Conservation (phyloP, 1,140 invertebrate genomes). For the Leptinotarsa lineolata region DNA sequence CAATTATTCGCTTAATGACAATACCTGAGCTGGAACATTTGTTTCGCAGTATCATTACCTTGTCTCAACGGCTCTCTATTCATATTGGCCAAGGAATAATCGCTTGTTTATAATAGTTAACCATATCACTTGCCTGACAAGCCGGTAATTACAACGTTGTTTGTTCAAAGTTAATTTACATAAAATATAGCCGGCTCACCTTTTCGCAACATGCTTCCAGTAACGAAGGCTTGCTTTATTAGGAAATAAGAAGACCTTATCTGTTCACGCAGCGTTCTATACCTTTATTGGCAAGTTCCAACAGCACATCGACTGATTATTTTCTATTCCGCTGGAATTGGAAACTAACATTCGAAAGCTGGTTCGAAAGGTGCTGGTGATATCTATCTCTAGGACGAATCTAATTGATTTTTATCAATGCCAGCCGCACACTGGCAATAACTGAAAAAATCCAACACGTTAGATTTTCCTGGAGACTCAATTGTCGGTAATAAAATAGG, state of each 20-base stretch:
- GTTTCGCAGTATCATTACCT: too few species aligned
- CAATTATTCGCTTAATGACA: background rate
- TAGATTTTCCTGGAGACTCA: too few species aligned
- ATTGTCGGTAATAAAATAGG: too few species aligned
- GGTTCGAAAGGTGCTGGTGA: background rate
- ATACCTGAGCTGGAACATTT: background rate
- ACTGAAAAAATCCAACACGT: too few species aligned
- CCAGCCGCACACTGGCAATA: too few species aligned
- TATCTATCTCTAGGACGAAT: background rate
- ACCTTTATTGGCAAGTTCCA: background rate
- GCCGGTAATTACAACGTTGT: slow-evolving; percentile 1
- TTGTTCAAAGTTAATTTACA: slow-evolving; percentile 1
- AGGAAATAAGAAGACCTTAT: slow-evolving; percentile 2
- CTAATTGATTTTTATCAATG: too few species aligned
- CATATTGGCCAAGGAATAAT: slow-evolving; percentile 1
- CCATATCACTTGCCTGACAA: background rate
- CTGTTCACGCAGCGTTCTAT: slow-evolving; percentile 2
- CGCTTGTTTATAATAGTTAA: background rate
- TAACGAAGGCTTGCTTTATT: slow-evolving; percentile 2
- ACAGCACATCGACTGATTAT: background rate
- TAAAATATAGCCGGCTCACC: background rate
- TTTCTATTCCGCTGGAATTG: background rate
- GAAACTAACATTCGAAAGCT: background rate
- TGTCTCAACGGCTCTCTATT: background rate
- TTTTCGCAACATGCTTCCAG: background rate